These are phyloP conservation scores for Lutra lutra DNA, from an alignment of 2,797 vertebrate species.

Conservation along the genomic window DNA sequence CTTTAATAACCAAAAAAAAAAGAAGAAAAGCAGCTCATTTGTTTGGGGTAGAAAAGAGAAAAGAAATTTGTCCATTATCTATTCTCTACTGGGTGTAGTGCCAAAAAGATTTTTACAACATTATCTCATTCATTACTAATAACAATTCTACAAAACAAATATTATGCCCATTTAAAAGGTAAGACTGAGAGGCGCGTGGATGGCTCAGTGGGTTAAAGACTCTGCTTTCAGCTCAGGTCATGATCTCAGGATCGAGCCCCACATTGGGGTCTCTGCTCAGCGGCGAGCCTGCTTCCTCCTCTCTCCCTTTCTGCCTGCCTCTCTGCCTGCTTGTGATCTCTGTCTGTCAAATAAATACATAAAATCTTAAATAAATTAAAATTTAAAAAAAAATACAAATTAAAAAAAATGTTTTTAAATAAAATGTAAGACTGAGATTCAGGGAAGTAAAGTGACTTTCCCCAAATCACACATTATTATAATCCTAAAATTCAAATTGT, in stretches of 20 bases:
- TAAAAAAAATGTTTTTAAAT: background rate
- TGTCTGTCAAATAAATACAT: too few species aligned
- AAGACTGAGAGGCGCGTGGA: too few species aligned
- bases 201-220: too few species aligned
- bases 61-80: background rate
- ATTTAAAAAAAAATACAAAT: too few species aligned
- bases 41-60: background rate
- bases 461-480: background rate
- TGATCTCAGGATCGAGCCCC: too few species aligned
- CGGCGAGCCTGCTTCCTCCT: too few species aligned
- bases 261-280: too few species aligned
- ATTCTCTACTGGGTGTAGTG: background rate
- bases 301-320: too few species aligned
- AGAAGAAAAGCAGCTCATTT: background rate
- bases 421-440: background rate
- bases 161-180: background rate
- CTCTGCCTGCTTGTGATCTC: too few species aligned
- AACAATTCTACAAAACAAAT: constrained; percentile 21
- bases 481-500: constrained; percentile 7
- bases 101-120: background rate
- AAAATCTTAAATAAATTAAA: too few species aligned
- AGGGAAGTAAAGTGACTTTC: background rate
- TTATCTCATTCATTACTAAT: background rate
- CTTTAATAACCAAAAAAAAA: background rate
- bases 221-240: too few species aligned